These are phyloP conservation scores for Origma solitaria DNA, from an alignment of 2,113 vertebrate genomes.

Conservation along the genomic window DNA sequence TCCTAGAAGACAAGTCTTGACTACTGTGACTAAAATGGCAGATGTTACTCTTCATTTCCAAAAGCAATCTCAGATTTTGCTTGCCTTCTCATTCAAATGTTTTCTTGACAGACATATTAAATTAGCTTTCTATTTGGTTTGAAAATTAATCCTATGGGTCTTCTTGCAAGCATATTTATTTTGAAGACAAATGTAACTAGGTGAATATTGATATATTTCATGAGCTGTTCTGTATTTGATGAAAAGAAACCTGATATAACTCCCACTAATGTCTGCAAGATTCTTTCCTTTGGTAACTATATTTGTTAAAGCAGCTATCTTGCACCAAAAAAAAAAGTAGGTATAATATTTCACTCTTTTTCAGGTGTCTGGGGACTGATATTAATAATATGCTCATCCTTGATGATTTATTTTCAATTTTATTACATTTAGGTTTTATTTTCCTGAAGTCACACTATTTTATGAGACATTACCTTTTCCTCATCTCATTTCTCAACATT, in stretches of 20 bases:
- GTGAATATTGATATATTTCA: not conserved
- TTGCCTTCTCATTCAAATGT: not conserved
- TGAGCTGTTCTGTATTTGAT: not conserved
- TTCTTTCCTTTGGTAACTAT: not conserved
- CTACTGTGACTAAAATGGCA: constrained; percentile 4
- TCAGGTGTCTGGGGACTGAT: not conserved
- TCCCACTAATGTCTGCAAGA: not conserved
- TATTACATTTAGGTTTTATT: not conserved
- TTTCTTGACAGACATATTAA: not conserved
- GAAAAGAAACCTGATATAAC: not conserved
- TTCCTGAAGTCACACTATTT: not conserved
- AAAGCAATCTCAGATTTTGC: not conserved
- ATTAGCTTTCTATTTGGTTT: not conserved
- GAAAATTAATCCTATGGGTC: not conserved
- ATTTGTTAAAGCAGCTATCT: not conserved
- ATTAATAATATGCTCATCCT: not conserved
- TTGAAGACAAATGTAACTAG: not conserved
- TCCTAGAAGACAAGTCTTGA: not conserved
- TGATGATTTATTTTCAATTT: not conserved
- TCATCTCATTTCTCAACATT: not conserved
- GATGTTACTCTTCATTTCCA: not conserved
- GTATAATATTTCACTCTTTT: not conserved
- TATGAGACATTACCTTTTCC: not conserved
- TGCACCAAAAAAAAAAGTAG: not conserved
- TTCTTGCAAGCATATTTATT: not conserved